Percentiles rank a stretch among this genome's conserved stretches.
Evolutionary conservation across 2,113 vertebrate genomes (phyloP).

Genomic region (Menura novaehollandiae): DNA sequence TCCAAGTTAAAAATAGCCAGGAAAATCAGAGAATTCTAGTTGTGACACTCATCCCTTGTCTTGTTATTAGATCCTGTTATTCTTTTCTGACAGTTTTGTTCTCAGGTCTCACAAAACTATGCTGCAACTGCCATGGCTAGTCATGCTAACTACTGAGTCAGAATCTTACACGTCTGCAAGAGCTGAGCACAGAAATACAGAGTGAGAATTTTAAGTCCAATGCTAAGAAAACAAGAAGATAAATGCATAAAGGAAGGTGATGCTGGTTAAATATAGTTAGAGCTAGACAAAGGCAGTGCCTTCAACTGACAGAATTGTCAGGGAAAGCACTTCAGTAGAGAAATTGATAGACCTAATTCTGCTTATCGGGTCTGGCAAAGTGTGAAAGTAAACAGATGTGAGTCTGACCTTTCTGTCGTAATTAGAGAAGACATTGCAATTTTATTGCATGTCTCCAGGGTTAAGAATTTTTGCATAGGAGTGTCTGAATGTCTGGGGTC

Average conservation of each 20-base stretch:
- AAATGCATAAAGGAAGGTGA: not conserved
- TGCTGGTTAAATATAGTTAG: not conserved
- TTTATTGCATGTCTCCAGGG: not conserved
- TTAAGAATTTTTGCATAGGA: not conserved
- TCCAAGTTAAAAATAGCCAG: not conserved
- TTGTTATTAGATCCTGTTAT: not conserved
- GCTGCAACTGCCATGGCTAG: not conserved
- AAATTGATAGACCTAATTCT: not conserved
- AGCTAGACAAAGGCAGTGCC: not conserved
- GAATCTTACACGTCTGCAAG: not conserved
- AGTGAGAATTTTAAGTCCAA: not conserved
- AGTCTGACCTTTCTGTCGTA: conserved; percentile 20
- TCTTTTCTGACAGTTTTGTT: not conserved
- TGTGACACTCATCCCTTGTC: not conserved
- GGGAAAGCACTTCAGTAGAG: not conserved
- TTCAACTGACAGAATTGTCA: not conserved
- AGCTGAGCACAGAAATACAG: not conserved
- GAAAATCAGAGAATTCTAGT: not conserved
- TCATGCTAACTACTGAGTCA: not conserved
- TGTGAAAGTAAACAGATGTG: not conserved
- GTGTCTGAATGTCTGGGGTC: not conserved
- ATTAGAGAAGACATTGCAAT: not conserved
- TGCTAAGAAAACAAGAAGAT: not conserved
- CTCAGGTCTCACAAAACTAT: not conserved
- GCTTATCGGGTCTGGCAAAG: not conserved